Evolutionary conservation across 1,140 invertebrate species (phyloP).

Genomic region (Steinernema khuongi): DNA sequence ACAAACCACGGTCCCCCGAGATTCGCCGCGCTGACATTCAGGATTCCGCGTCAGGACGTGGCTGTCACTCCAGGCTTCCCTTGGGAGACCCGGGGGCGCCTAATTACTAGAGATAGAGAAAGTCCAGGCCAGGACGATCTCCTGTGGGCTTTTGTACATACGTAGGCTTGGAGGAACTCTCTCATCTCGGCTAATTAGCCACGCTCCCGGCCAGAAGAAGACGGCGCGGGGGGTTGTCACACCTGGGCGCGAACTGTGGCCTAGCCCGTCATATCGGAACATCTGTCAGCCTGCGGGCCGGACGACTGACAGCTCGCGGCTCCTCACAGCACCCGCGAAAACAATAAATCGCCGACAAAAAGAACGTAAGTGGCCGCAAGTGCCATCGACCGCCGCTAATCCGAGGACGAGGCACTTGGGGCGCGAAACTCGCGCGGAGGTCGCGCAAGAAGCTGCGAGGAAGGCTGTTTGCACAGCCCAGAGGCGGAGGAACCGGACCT

Average conservation of each 20-base stretch:
- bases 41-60: too few relatives aligned
- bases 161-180: too few relatives aligned
- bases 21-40: too few relatives aligned
- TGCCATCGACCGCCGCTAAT: not conserved
- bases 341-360: conserved; percentile 4
- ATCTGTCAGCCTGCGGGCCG: not conserved
- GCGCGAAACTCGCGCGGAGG: not conserved
- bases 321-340: not conserved
- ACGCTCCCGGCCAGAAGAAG: not conserved
- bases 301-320: not conserved
- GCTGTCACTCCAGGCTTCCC: too few relatives aligned
- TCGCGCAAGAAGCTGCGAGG: not conserved
- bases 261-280: not conserved
- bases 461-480: not conserved
- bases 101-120: too few relatives aligned
- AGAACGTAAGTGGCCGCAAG: conserved; percentile 4
- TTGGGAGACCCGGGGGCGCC: too few relatives aligned
- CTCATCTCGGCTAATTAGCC: too few relatives aligned
- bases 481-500: not conserved
- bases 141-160: too few relatives aligned
- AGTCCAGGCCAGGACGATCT: too few relatives aligned
- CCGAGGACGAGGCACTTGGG: not conserved
- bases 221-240: too few relatives aligned
- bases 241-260: conserved; percentile 8
- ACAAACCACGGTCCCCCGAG: too few relatives aligned